Evolutionary conservation across 2,797 vertebrate genomes (phyloP), one percentile per base, ranked within the genome.

Genomic region (Sebastes diaconus): DNA sequence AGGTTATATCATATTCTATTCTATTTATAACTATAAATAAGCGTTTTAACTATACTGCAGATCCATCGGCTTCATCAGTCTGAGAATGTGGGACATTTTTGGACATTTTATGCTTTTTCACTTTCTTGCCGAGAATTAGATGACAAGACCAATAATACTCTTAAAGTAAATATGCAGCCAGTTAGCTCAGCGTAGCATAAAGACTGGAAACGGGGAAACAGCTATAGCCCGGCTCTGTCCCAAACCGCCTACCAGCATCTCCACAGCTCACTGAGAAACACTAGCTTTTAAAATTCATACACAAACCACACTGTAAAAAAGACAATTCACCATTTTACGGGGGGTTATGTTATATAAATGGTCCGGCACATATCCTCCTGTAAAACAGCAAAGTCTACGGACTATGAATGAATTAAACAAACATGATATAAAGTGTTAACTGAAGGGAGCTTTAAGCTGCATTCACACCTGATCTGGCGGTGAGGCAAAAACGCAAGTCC

Each of bases 1-100:
- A 65, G 39, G 68, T 61, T 66, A 39, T 29, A 59, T 71, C 22
- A 22, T 77, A 30, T 60, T 67, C 46, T 83, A 60, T 46, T 46
- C 42, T 46, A 46, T 18, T 18, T 46, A 6, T 18, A 46, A 84
- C 34, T 36, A 5, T 24, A 24, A 64, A 12, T 29, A 58, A 22
- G 29, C 20, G 8, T 61, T 34, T 61, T 34, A 34, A 34, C 13
- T n/a, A 39, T 39, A n/a, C 20, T n/a, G 30, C 58, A 59, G 16
- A 61, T 50, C 8, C 3, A 46, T 42, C 59, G n/a, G 8, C 8
- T 50, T 29, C 24, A 60, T 30, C 34, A 65, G 3, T 65, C 32
- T 24, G 39, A 42, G 16, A 46, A 66, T 20, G 9, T 18, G 64
- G 25, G 64, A 27, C 4, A 18, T 18, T 25, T 66, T 30, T 29